phyloP scores from a whole-genome alignment of 2,888 invertebrate genomes.

The Rhimphoctona megacephalus region DNA sequence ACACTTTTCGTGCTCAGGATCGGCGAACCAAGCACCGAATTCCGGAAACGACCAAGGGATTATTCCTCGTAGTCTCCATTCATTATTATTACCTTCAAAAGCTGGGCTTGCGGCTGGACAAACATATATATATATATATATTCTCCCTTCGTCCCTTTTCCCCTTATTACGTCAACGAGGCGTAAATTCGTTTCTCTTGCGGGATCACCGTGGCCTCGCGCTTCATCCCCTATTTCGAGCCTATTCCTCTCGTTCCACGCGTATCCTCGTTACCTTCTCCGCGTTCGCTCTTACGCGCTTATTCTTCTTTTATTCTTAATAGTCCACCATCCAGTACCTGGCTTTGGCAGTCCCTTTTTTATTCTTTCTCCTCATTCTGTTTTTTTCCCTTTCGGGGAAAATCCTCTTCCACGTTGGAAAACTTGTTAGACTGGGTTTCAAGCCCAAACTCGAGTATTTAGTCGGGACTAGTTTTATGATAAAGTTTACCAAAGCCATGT shows the following conservation, averaged over 20 bases:
- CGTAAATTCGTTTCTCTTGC: constrained; percentile 67
- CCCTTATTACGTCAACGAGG: constrained; percentile 64
- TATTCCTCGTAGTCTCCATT: constrained; percentile 64
- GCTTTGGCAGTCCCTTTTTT: not conserved
- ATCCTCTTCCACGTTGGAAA: not conserved
- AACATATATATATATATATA: constrained; percentile 39
- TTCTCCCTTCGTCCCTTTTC: constrained; percentile 18
- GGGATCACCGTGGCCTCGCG: constrained; percentile 42
- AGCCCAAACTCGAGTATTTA: not conserved
- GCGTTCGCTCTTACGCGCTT: constrained; percentile 56
- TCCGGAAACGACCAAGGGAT: constrained; percentile 67
- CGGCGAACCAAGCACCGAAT: constrained; percentile 49
- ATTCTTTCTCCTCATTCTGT: not conserved
- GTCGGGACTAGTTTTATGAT: not conserved
- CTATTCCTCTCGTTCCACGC: constrained; percentile 22
- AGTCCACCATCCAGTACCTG: constrained; percentile 6
- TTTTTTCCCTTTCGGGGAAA: not conserved
- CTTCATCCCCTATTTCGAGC: constrained; percentile 38
- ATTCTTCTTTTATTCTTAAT: constrained; percentile 47
- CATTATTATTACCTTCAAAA: constrained; percentile 67
- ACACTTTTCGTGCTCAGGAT: constrained; percentile 25
- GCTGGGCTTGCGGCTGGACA: constrained; percentile 59
- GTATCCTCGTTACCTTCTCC: constrained; percentile 53
- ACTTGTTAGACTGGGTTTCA: not conserved
- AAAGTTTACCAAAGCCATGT: not conserved